Evolutionary conservation across 2,113 vertebrate genomes (phyloP), one percentile per base, ranked within the genome.

Genomic region (Tenebrosternarchus preto): DNA sequence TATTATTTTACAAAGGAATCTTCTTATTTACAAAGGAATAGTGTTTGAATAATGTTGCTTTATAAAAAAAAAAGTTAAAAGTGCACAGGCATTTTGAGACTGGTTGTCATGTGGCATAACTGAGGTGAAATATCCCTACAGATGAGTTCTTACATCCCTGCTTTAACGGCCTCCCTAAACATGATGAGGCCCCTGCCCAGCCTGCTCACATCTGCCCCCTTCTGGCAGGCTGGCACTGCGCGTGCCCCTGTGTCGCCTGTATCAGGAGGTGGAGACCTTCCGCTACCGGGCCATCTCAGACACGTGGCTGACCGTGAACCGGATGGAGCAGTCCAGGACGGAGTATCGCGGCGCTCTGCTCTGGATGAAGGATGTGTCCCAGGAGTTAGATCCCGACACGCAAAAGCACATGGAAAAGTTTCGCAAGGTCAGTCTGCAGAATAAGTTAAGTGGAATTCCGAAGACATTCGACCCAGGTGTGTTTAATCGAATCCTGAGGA

Each of bases 321-420:
- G 96, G 5, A 99, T 99, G 98, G 98, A 99, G 64, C 96, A 98
- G 84, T 94, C 93, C 75, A 93, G 97, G 76, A 99, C 96, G 0
- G 98, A 99, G 46, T 99, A 99, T 84, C 91, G 98, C 17, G 97
- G 96, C 36, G 97, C 97, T 0, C 89, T 99, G 0, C 92, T 99
- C 0, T 99, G 98, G 98, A 99, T 99, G 98, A 99, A 99, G 89
- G 97, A 99, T 24, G 94, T 97, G n/a, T 99, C 97, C 55, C 97
- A 98, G 88, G 98, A 99, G 85, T 92, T 99, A 67, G 97, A 99
- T 86, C 98, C 98, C 3, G 97, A 99, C 86, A 95, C 96, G 5
- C 94, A 93, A 78, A 99, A 98, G 77, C 98, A 99, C 90, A 97
- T 99, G 96, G 98, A 99, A 88, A 99, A 98, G 84, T 99, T 99